These are phyloP conservation scores for Exaiptasia diaphana DNA, from an alignment of 64 coral and sea anemone species.

Conservation along the genomic window DNA sequence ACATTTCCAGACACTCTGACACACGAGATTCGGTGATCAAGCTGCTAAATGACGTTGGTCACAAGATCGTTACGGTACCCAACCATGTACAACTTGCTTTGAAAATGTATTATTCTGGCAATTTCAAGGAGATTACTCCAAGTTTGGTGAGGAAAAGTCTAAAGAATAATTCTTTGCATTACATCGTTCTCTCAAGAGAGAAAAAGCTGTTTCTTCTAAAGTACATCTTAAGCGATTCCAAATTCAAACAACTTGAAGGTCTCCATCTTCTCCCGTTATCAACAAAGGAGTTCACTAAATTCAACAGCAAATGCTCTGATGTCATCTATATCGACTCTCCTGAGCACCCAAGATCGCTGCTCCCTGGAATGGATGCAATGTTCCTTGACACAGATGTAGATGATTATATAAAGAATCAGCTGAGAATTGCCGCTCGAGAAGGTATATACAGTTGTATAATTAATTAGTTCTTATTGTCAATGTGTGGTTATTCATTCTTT, in stretches of 20 bases:
- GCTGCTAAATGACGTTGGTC: constrained; percentile 8
- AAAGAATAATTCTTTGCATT: background rate
- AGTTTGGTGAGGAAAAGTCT: constrained; percentile 2
- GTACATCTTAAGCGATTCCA: constrained; percentile 50
- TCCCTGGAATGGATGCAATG: constrained; percentile 29
- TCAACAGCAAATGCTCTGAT: background rate
- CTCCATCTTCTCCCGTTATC: constrained; percentile 51
- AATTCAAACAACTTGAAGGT: constrained; percentile 35
- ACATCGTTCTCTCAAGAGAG: background rate
- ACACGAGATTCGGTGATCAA: background rate
- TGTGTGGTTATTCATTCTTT: background rate
- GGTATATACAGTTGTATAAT: constrained; percentile 6
- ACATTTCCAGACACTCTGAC: background rate
- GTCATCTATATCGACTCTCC: constrained; percentile 37
- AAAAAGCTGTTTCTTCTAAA: constrained; percentile 55
- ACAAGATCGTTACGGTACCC: constrained; percentile 55
- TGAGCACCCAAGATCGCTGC: constrained; percentile 35
- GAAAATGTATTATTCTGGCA: background rate
- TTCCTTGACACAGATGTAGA: constrained; percentile 45
- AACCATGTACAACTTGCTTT: constrained; percentile 42
- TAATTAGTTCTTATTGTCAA: background rate
- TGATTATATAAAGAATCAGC: background rate
- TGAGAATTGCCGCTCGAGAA: background rate
- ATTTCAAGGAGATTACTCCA: constrained; percentile 10
- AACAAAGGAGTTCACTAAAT: constrained; percentile 13